A percentile compares a stretch with the other conserved stretches of the same genome.
These are phyloP conservation scores for Bimastos eiseni DNA, from an alignment of 2,888 invertebrate genomes.

Conservation along the genomic window DNA sequence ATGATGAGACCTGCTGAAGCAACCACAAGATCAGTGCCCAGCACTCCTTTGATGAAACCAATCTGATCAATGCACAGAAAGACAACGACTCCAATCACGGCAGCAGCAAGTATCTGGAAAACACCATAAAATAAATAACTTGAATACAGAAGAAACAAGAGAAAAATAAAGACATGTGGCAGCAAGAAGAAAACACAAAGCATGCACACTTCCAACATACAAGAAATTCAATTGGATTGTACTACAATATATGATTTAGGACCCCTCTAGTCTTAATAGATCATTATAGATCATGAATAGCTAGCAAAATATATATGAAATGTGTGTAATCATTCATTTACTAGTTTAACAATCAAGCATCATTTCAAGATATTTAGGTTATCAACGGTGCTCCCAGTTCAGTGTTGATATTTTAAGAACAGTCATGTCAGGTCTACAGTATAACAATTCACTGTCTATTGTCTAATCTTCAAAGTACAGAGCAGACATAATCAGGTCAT, in stretches of 20 bases:
- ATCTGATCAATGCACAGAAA: constrained; percentile 19
- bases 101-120: constrained; percentile 16
- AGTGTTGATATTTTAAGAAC: too few relatives aligned
- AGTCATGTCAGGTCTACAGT: too few relatives aligned
- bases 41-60: constrained; percentile 22
- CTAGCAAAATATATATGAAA: neutral
- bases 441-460: too few relatives aligned
- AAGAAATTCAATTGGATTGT: neutral
- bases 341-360: neutral
- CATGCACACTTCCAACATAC: neutral
- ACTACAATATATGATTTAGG: neutral
- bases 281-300: neutral
- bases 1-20: constrained; percentile 17
- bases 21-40: constrained; percentile 18
- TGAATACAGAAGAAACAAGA: neutral
- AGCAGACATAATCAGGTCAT: too few relatives aligned
- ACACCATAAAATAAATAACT: neutral
- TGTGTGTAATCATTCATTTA: constrained; percentile 1
- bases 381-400: too few relatives aligned
- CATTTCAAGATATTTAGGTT: neutral
- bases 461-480: too few relatives aligned
- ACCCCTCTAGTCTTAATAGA: neutral
- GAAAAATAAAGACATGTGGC: neutral
- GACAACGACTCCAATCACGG: neutral
- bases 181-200: neutral